These are phyloP conservation scores for Sturmia bella DNA, from an alignment of 2,888 invertebrate species.

Conservation along the genomic window DNA sequence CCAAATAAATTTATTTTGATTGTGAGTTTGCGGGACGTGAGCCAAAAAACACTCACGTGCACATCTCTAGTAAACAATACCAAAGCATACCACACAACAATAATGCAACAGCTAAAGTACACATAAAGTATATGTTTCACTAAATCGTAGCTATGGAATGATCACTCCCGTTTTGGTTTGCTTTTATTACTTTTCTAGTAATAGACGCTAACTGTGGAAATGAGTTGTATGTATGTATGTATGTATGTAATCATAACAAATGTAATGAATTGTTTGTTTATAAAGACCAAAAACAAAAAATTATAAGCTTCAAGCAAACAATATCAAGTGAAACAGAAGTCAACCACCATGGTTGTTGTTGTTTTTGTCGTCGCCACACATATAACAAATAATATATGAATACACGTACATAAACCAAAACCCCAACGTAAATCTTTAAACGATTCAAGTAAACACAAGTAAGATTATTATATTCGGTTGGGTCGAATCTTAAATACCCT, in stretches of 20 bases:
- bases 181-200: constrained; percentile 60
- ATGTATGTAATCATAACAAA: constrained; percentile 20
- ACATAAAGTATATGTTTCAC: constrained; percentile 34
- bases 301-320: constrained; percentile 53
- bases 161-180: constrained; percentile 57
- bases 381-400: neutral
- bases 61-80: constrained; percentile 11
- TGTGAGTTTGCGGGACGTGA: too few species aligned
- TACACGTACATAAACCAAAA: constrained; percentile 20
- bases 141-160: constrained; percentile 47
- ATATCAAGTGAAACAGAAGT: constrained; percentile 28
- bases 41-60: too few species aligned
- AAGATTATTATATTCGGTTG: too few species aligned
- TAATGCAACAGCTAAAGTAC: constrained; percentile 12
- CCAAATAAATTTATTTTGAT: too few species aligned
- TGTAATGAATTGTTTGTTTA: constrained; percentile 55
- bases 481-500: too few species aligned
- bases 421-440: constrained; percentile 40
- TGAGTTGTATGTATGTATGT: neutral
- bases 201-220: neutral
- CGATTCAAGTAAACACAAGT: constrained; percentile 10
- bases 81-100: constrained; percentile 20
- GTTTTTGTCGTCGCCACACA: neutral
- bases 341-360: constrained; percentile 28
- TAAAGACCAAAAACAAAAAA: constrained; percentile 34